Conservation (phyloP, 2,113 vertebrate species). For the Plecotus auritus region DNA sequence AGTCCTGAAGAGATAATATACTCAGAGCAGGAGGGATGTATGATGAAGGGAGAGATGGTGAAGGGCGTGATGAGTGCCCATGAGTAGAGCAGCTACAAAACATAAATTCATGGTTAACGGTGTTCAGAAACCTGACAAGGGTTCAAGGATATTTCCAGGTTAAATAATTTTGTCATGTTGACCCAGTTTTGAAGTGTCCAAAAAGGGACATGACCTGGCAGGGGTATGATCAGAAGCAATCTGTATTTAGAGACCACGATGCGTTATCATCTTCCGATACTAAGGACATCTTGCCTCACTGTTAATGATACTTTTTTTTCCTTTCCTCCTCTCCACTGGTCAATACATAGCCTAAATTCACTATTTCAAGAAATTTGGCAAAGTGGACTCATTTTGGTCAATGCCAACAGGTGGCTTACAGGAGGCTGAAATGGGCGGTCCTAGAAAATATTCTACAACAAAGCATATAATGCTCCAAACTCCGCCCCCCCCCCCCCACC, state of each 20-base stretch:
- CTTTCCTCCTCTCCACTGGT: background rate
- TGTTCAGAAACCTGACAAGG: background rate
- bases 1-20: background rate
- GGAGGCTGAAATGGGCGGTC: background rate
- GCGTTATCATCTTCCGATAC: background rate
- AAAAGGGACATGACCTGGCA: background rate
- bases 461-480: background rate
- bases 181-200: background rate
- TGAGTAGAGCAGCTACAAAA: accelerated
- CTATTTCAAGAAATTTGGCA: background rate
- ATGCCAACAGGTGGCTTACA: background rate
- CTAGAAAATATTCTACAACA: background rate
- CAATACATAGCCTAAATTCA: background rate
- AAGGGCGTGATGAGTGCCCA: accelerated
- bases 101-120: accelerated
- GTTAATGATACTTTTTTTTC: background rate
- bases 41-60: accelerated
- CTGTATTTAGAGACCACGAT: background rate
- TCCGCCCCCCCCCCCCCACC: background rate
- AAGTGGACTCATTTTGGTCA: background rate
- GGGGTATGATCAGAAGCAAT: background rate
- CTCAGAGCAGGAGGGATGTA: accelerated
- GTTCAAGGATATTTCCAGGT: background rate
- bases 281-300: background rate
- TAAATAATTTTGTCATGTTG: background rate